A percentile compares a stretch with the other conserved stretches of the same genome.
These are phyloP conservation scores for Oncorhynchus gorbuscha DNA, from an alignment of 2,113 vertebrate genomes.

Conservation along the genomic window DNA sequence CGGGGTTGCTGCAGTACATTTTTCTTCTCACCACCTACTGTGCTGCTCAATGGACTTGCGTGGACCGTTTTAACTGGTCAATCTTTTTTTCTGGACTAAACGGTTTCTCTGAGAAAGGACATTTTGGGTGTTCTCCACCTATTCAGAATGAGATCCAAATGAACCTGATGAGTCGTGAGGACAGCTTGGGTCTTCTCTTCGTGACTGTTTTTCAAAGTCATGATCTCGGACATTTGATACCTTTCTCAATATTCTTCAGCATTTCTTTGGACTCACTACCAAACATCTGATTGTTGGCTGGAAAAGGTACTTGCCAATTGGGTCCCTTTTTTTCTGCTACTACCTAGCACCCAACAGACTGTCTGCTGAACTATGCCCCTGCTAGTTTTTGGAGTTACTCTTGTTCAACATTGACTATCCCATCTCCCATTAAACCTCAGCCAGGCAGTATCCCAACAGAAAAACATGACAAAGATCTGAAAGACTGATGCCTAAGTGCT, in stretches of 20 bases:
- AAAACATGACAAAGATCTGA: conserved; percentile 15
- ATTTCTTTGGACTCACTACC: not conserved
- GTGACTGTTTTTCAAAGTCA: not conserved
- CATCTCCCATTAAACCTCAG: conserved; percentile 14
- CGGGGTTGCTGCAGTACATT: conserved; percentile 12
- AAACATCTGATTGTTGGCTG: too few relatives aligned
- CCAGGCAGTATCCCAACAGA: conserved; percentile 12
- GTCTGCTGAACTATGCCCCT: not conserved
- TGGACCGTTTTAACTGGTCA: not conserved
- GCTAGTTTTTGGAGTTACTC: not conserved
- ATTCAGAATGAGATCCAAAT: conserved; percentile 6
- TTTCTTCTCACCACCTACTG: conserved; percentile 3
- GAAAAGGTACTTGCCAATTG: conserved; percentile 23
- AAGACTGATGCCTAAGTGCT: conserved; percentile 31
- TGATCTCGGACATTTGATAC: too few relatives aligned
- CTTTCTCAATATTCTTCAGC: not conserved
- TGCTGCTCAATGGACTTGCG: conserved; percentile 10
- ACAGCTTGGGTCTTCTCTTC: not conserved
- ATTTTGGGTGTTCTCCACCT: conserved; percentile 25
- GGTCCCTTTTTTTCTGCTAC: not conserved
- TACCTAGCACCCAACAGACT: conserved; percentile 19
- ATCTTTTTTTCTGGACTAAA: conserved; percentile 23
- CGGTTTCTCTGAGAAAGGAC: conserved; percentile 21
- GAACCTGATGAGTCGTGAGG: not conserved
- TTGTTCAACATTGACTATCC: conserved; percentile 2